Base-by-base conservation (phyloP, 1,140 invertebrate genomes). In the Aporrectodea caliginosa region DNA sequence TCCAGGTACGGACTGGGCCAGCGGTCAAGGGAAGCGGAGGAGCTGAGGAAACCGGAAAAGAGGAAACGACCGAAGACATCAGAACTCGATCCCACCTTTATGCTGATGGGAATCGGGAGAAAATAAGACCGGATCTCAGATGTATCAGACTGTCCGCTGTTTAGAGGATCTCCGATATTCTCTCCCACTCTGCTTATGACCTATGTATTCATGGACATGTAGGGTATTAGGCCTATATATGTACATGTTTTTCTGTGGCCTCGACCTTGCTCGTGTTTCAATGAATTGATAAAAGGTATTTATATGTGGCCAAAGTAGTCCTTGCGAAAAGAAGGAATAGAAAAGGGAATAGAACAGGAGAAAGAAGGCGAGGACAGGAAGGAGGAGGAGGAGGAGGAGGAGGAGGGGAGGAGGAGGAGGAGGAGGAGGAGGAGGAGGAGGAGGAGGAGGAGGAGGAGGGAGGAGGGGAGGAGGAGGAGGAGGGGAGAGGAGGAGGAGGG, bases 241-340 rank as follows among this genome's bases (percentile, higher is more conserved):
- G n/a, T n/a, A n/a, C n/a, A n/a, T n/a, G n/a, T n/a, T n/a, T n/a
- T n/a, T n/a, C n/a, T n/a, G n/a, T n/a, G n/a, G n/a, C n/a, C n/a
- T n/a, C n/a, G n/a, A n/a, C n/a, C n/a, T n/a, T n/a, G n/a, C n/a
- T n/a, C n/a, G n/a, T 71, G 32, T 71, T 29, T 71, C 29, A 29
- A 71, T 71, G 32, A 29, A 71, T 71, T 29, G 29, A 71, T 71
- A 71, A 58, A 58, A 58, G 22, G 43, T 58, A 58, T 58, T 22
- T 58, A 58, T 12, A 58, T 12, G 43, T 58, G 43, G 43, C 6
- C 6, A 58, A 71, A 29, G 32, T 71, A 71, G n/a, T n/a, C n/a
- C n/a, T n/a, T n/a, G n/a, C n/a, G n/a, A n/a, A n/a, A 58, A 22
- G 22, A 58, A 58, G 43, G 43, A 22, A 58, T n/a, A n/a, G 43